Percentiles rank a stretch among this genome's conserved stretches.
These are phyloP conservation scores for Lycocerus yunnanus DNA, from an alignment of 2,888 invertebrate genomes.

Conservation along the genomic window DNA sequence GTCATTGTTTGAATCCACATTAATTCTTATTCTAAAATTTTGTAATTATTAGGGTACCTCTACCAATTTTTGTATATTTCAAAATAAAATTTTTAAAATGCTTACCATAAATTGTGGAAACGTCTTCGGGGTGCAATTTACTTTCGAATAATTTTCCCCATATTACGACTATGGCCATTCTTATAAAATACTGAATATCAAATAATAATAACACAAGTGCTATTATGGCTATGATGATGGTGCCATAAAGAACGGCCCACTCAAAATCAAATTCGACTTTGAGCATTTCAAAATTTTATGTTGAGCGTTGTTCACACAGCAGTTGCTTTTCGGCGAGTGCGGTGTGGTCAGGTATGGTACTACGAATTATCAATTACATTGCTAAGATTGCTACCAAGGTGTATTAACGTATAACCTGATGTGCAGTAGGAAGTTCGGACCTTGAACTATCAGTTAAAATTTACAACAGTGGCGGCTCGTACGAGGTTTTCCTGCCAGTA, in stretches of 20 bases:
- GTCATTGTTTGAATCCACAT: not conserved
- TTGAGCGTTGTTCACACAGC: not conserved
- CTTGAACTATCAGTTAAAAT: not conserved
- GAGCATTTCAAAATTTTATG: constrained; percentile 25
- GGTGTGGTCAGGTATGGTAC: not conserved
- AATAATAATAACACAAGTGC: constrained; percentile 69
- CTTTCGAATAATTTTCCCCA: constrained; percentile 71
- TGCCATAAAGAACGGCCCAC: constrained; percentile 28
- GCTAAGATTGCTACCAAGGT: not conserved
- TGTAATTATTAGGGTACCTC: not conserved
- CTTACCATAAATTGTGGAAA: constrained; percentile 77
- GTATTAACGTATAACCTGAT: not conserved
- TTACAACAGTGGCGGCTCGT: not conserved
- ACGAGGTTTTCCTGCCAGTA: not conserved
- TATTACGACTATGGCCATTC: constrained; percentile 71
- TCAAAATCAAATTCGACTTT: constrained; percentile 35
- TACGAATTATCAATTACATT: not conserved
- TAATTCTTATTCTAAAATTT: not conserved
- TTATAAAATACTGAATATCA: constrained; percentile 81
- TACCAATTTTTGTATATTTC: not conserved
- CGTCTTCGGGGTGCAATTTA: constrained; percentile 71
- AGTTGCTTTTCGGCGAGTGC: not conserved
- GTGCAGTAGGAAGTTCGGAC: not conserved
- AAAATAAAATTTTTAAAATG: constrained; percentile 11
- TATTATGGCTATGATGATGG: constrained; percentile 8